Conservation (phyloP, 2,113 vertebrate genomes). For the Symphodus melops region DNA sequence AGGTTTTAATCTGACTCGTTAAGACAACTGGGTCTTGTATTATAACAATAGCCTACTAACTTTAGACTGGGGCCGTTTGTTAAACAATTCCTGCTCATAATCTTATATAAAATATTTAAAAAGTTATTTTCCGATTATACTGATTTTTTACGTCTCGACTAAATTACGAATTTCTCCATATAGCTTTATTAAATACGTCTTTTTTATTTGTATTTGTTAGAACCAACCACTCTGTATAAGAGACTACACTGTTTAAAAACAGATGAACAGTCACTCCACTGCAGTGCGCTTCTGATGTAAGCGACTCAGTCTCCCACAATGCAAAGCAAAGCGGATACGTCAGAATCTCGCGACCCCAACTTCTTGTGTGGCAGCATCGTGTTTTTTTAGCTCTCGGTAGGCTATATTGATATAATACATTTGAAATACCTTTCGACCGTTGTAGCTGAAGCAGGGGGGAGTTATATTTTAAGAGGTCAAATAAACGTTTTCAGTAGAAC, state of each 20-base stretch:
- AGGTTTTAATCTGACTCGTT: no score
- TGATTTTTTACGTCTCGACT: no score
- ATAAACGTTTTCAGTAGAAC: neutral
- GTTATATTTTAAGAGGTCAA: accelerated
- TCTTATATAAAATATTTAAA: no score
- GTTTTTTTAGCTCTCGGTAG: no score
- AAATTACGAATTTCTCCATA: no score
- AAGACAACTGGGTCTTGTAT: no score
- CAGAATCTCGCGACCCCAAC: constrained; percentile 48
- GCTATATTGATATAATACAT: neutral
- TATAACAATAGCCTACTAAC: no score
- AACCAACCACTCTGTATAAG: neutral
- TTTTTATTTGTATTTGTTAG: neutral
- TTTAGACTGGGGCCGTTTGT: no score
- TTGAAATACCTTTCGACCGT: accelerated
- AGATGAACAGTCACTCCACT: neutral
- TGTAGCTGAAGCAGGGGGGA: accelerated
- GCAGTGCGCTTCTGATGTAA: neutral
- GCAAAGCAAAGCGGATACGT: constrained; percentile 32
- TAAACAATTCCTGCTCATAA: no score
- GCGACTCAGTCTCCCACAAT: constrained; percentile 70
- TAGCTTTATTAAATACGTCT: neutral
- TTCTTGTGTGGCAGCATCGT: no score
- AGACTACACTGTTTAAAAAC: neutral
- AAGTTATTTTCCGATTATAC: no score